Conservation (phyloP, 1,140 invertebrate genomes). For the Calephelis nemesis region DNA sequence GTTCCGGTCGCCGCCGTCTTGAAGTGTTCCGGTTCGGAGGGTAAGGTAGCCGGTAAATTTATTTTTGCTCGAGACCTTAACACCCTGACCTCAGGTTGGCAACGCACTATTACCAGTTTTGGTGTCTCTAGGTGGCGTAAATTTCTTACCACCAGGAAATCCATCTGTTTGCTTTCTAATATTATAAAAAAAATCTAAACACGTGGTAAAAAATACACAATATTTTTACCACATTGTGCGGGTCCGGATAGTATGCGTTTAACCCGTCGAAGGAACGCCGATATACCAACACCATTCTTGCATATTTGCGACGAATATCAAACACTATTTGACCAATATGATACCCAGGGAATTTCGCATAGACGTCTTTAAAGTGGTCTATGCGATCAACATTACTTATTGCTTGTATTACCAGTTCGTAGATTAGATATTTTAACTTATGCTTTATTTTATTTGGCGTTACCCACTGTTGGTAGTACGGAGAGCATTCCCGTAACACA, state of each 20-base stretch:
- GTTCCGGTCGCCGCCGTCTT: no score
- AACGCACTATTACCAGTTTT: no score
- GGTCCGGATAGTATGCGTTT: neutral
- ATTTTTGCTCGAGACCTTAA: no score
- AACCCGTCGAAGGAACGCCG: neutral
- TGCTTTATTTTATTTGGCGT: constrained; percentile 26
- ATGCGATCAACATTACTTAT: constrained; percentile 33
- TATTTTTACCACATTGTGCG: neutral
- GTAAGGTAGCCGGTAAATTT: no score
- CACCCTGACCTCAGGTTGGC: no score
- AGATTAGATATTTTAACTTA: constrained; percentile 28
- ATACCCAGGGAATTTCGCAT: constrained; percentile 21
- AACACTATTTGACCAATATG: constrained; percentile 29
- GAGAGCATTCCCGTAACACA: neutral
- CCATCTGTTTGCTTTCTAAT: no score
- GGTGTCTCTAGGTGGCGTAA: no score
- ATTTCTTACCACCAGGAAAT: no score
- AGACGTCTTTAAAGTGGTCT: constrained; percentile 30
- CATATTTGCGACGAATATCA: constrained; percentile 32
- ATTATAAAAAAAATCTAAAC: no score
- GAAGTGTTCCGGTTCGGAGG: no score
- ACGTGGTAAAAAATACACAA: no score
- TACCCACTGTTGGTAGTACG: neutral
- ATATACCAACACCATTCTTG: constrained; percentile 33
- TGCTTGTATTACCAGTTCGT: constrained; percentile 33